A percentile compares a stretch with the other conserved stretches of the same genome.
These are phyloP conservation scores for Myotis findleyi DNA, from an alignment of 2,797 vertebrate genomes.

Conservation along the genomic window DNA sequence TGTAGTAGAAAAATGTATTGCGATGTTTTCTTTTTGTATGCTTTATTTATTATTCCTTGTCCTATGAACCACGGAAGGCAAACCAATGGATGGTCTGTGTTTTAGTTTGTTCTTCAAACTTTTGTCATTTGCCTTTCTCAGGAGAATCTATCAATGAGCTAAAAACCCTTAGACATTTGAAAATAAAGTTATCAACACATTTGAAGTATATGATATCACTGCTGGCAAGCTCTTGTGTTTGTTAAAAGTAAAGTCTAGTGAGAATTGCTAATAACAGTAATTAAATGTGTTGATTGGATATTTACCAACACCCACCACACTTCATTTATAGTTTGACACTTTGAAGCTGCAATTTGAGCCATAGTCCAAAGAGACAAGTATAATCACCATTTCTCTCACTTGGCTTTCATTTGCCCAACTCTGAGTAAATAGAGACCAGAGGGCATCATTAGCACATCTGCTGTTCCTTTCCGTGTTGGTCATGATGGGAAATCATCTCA, in stretches of 20 bases:
- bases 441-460: slow-evolving; percentile 75
- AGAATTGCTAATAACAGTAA: slow-evolving; percentile 74
- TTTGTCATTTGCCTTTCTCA: neutral
- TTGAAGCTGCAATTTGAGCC: slow-evolving; percentile 1
- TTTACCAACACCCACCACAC: slow-evolving; percentile 62
- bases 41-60: slow-evolving; percentile 27
- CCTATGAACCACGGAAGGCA: neutral
- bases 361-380: neutral
- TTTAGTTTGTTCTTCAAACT: neutral
- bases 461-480: neutral
- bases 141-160: neutral
- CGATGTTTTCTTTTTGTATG: neutral
- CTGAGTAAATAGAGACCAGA: slow-evolving; percentile 64
- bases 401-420: slow-evolving; percentile 67
- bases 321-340: slow-evolving; percentile 71
- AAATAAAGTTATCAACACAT: slow-evolving; percentile 61
- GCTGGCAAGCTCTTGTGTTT: slow-evolving; percentile 66
- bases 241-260: slow-evolving; percentile 56
- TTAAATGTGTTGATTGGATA: slow-evolving; percentile 83
- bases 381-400: neutral
- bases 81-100: neutral
- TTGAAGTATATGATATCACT: slow-evolving; percentile 70
- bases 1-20: neutral
- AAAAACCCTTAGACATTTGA: slow-evolving; percentile 25
- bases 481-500: slow-evolving; percentile 49